Base-by-base conservation (phyloP, 2,113 vertebrate genomes). In the Microcebus ravelobensis region DNA sequence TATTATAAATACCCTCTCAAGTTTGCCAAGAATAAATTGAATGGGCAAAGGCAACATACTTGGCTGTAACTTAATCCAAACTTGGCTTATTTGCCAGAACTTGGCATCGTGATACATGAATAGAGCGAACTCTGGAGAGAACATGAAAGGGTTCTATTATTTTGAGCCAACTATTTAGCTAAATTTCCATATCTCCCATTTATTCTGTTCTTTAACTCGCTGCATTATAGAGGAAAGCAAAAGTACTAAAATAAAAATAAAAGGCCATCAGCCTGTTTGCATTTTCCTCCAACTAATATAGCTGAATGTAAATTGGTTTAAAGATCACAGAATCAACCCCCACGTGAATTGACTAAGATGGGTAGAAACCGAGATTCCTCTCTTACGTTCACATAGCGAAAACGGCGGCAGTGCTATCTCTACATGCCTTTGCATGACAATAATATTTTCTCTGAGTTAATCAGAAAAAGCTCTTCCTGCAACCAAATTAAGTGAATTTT, bases 181-280 rank as follows among this genome's bases (percentile, higher is more conserved):
- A 57, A 34, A 77, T 97, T 89, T 97, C 91, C 96, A 65, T 95
- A 87, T 97, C 98, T 89, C 91, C 84, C 97, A 83, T 45, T 80
- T 98, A 65, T 68, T 92, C 83, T 79, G 0, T 29, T 91, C 81
- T 73, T 81, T 93, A 57, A 68, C 94, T 50, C 9, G 18, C 68
- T 65, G 15, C 80, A 17, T 5, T 29, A 92, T 42, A 91, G 82
- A 57, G 36, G 23, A 77, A 87, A 90, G 73, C 82, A 84, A 57
- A 39, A 70, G 48, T 23, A 85, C 77, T 45, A 71, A 96, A 95
- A 39, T 11, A 74, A 85, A 82, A 92, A 25, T 42, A 68, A n/a
- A 92, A 82, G 87, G 8, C 94, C 39, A 0, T 65, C 21, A 68
- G 57, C 57, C 68, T 55, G 61, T 55, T 42, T 42, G 76, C 68